Evolutionary conservation across 1,140 invertebrate species (phyloP), one percentile per base, ranked within the genome.

Genomic region (Dryas iulia): DNA sequence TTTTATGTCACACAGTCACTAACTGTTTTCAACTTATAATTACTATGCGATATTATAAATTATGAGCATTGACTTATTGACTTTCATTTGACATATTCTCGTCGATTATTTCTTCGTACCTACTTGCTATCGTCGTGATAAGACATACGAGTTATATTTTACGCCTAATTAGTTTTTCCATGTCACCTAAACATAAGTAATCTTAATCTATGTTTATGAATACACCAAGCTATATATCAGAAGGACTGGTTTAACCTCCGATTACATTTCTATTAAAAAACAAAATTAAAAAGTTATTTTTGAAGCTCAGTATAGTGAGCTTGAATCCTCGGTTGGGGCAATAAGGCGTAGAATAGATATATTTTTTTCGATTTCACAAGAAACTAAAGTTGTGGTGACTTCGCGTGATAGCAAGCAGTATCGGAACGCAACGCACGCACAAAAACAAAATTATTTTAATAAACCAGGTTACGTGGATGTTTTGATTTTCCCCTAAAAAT

Each of bases 371-470:
- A 24, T 63, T 12, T n/a, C 21, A 25, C 10, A 60, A 62, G 26
- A 56, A 70, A 70, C 24, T 31, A 65, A 54, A 60, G 14, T 69
- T 35, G 64, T 59, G 10, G 60, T 59, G 58, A 14, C 39, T 35
- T 89, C 63, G 89, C 89, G 89, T 91, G 89, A 77, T 65, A 66
- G 23, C 10, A 24, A 65, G 82, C 80, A 82, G 80, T 91, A 83
- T 80, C 39, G 70, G 66, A 73, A 81, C 80, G 75, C 78, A 77
- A 58, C 77, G 76, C 89, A 90, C 89, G 87, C 87, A 89, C 82
- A 81, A 57, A 66, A 77, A 78, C 79, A 71, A 90, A 90, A 91
- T 88, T 88, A 90, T 91, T 90, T 90, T 91, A 90, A 86, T 89
- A 87, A 91, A 85, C 83, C 82, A 85, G 84, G 79, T 87, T 83